Evolutionary conservation across 2,888 invertebrate genomes (phyloP), one percentile per base, ranked within the genome.

Genomic region (Homarus gammarus): DNA sequence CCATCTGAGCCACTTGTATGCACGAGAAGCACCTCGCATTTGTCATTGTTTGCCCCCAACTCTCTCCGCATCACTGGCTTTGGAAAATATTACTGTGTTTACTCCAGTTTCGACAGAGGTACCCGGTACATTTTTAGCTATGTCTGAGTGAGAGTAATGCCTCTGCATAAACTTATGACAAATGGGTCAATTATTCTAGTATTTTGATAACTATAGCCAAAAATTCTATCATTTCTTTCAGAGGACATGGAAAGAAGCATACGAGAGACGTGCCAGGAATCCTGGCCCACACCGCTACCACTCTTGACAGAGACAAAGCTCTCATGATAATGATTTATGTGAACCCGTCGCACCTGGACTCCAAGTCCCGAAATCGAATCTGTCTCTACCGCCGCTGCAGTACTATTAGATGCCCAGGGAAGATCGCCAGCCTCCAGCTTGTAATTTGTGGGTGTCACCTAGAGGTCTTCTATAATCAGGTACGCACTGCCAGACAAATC

Each of bases 61-160:
- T 22, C 33, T n/a, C 79, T 61, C 61, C 38, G 79, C 61, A 79
- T 79, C 61, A 79, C 79, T 79, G 12, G 38, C 36, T 38, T 27
- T 36, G 38, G 61, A 79, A 78, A 78, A 61, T 64, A 64, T 64
- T 27, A 5, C 27, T 27, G 27, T 27, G 31, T 27, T 64, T 64
- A 64, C 64, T 8, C 18, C 64, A 27, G 18, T 64, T 27, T 64
- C 64, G 5, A n/a, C n/a, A n/a, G n/a, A n/a, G n/a, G n/a, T n/a
- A n/a, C n/a, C 27, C 18, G 8, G 64, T 27, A n/a, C 64, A 64
- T 64, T 64, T 64, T 27, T 64, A 27, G 64, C 31, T 64, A 64
- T 64, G n/a, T 27, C n/a, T 64, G 64, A 64, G 31, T 5, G 15
- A 22, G 27, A 64, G 64, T 64, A 27, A 27, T 27, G 31, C 64